Conservation (phyloP, 2,797 vertebrate genomes). For the Liasis olivaceus region DNA sequence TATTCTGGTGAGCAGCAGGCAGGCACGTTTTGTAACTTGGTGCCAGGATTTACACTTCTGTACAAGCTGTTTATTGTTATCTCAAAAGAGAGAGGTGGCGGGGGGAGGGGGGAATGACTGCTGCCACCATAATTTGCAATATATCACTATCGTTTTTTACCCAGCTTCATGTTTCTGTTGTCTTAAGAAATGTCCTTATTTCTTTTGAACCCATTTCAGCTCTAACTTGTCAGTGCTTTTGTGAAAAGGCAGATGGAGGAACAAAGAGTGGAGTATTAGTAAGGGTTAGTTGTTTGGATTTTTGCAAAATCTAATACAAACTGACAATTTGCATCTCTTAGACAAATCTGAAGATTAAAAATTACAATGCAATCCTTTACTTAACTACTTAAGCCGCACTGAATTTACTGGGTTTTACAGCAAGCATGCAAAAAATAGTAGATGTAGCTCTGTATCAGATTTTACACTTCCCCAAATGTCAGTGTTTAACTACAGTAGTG, state of each 20-base stretch:
- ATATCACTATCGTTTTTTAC: neutral
- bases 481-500: neutral
- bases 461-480: neutral
- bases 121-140: neutral
- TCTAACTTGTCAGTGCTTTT: neutral
- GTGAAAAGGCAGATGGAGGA: too few species aligned
- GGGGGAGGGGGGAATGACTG: neutral
- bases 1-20: neutral
- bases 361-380: neutral
- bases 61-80: slow-evolving; percentile 10
- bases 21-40: neutral
- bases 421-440: too few species aligned
- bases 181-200: slow-evolving; percentile 28
- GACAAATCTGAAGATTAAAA: neutral
- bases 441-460: neutral
- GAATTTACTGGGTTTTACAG: neutral
- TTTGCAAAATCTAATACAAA: neutral
- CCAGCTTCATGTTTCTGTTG: slow-evolving; percentile 34
- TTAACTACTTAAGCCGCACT: neutral
- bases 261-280: neutral
- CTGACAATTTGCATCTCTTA: neutral
- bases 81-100: slow-evolving; percentile 10
- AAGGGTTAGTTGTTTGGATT: neutral
- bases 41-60: neutral
- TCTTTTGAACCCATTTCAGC: neutral